phyloP scores from a whole-genome alignment of 2,113 vertebrate species.

The Phrynosoma blainvillii region DNA sequence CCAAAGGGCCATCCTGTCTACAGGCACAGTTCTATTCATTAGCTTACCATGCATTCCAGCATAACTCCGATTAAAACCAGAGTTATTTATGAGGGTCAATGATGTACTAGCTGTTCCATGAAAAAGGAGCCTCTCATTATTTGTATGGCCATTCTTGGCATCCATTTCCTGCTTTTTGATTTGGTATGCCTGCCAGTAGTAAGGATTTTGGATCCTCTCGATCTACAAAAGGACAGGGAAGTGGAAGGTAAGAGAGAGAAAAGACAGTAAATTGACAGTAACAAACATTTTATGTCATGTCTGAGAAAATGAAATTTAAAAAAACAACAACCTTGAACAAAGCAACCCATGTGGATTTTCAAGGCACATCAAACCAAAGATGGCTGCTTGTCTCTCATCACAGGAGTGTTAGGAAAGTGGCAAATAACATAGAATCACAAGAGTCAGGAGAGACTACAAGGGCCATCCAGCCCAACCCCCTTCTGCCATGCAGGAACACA shows the following conservation, averaged over 20 bases:
- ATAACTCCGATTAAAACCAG: conserved; percentile 89
- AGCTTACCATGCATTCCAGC: conserved; percentile 85
- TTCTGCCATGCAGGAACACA: no score
- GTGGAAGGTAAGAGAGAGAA: neutral
- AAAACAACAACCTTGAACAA: neutral
- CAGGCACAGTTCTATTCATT: conserved; percentile 10
- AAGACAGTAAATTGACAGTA: neutral
- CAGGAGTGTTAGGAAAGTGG: no score
- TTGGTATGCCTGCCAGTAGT: conserved; percentile 87
- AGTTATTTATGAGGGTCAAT: conserved; percentile 72
- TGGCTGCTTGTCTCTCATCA: neutral
- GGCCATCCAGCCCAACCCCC: no score
- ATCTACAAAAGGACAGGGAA: conserved; percentile 77
- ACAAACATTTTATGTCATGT: neutral
- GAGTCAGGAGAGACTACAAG: no score
- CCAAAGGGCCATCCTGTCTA: neutral
- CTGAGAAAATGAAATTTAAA: neutral
- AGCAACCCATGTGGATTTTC: neutral
- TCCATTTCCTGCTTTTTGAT: conserved; percentile 83
- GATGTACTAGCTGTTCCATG: conserved; percentile 80
- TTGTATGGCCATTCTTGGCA: conserved; percentile 76
- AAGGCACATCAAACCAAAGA: neutral
- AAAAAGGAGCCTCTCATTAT: conserved; percentile 84
- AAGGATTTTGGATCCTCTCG: conserved; percentile 84
- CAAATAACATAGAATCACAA: no score